Base-by-base conservation (phyloP, 2,113 vertebrate species). In the Cygnus buccinator region DNA sequence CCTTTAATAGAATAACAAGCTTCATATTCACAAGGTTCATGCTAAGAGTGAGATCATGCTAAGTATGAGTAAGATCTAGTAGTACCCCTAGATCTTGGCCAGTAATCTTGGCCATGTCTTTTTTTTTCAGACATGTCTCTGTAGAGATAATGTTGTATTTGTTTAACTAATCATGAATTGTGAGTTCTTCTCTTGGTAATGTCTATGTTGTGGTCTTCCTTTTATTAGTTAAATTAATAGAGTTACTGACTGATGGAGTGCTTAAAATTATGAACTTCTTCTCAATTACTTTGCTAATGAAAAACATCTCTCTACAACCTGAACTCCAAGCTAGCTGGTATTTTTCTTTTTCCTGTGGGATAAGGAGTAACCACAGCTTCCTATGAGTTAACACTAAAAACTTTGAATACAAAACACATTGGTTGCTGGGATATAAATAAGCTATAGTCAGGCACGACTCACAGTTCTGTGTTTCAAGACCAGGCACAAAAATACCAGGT, bases 311-410 rank as follows among this genome's bases (percentile, higher is more conserved):
- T 62, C 33, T 89, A 9, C 63, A 76, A 2, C 75, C n/a, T 52
- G 41, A 71, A 55, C 19, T 43, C 37, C 0, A 3, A 76, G 58
- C 0, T 3, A 73, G 8, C 16, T 18, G 48, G 54, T 7, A 6
- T 28, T 55, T 77, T 14, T 50, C 14, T 41, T 39, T 18, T 84
- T 74, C 57, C 59, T 14, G 70, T 59, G 66, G 65, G 41, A 2
- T 55, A 0, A 19, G 37, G 78, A 29, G 67, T 80, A 55, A 19
- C 33, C 66, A 13, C 20, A 72, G 81, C 46, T 79, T 44, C 19
- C 50, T 55, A 0, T 20, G 91, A 73, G 50, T 28, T 68, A 67
- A 13, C 55, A 20, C 26, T 18, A 16, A 86, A 23, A 46, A 0
- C 52, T 35, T 3, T 2, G 77, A 13, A 39, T 11, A 68, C 59